These are phyloP conservation scores for Dicentrarchus labrax DNA, from an alignment of 2,113 vertebrate genomes.

Conservation along the genomic window DNA sequence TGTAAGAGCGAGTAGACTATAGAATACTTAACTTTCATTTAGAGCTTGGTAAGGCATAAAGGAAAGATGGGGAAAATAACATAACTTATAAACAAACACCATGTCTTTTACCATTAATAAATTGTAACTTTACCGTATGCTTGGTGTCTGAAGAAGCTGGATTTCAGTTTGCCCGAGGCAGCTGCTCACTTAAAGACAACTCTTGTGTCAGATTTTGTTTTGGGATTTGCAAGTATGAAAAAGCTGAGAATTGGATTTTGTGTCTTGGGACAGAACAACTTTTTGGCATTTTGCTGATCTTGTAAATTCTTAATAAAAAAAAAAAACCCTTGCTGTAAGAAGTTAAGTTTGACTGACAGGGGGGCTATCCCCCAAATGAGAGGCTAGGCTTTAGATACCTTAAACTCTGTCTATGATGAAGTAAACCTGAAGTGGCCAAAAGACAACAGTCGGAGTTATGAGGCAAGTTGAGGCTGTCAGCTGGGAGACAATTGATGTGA, in stretches of 20 bases:
- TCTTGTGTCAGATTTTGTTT: constrained; percentile 11
- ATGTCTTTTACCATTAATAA: background rate
- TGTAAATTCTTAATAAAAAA: constrained; percentile 2
- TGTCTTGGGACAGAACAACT: constrained; percentile 8
- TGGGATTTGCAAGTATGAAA: constrained; percentile 30
- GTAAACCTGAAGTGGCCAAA: constrained; percentile 38
- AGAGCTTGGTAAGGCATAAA: background rate
- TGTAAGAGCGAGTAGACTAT: no score
- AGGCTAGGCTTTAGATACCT: constrained; percentile 2
- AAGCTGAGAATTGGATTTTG: constrained; percentile 10
- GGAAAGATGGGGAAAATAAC: background rate
- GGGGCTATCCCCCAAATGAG: constrained; percentile 10
- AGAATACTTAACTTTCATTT: background rate
- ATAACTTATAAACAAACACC: constrained; percentile 3
- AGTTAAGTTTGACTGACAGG: constrained; percentile 28
- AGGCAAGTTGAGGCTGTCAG: constrained; percentile 12
- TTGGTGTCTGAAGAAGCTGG: background rate
- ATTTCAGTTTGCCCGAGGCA: constrained; percentile 28
- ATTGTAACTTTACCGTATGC: background rate
- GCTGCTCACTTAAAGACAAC: constrained; percentile 11
- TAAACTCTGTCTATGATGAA: constrained; percentile 9
- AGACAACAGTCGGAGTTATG: constrained; percentile 21
- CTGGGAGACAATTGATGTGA: constrained; percentile 38
- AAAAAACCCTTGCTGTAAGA: background rate
- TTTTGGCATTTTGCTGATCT: constrained; percentile 23